Evolutionary conservation across 2,888 invertebrate genomes (phyloP), one percentile per base, ranked within the genome.

Genomic region (Eilema sororculum): DNA sequence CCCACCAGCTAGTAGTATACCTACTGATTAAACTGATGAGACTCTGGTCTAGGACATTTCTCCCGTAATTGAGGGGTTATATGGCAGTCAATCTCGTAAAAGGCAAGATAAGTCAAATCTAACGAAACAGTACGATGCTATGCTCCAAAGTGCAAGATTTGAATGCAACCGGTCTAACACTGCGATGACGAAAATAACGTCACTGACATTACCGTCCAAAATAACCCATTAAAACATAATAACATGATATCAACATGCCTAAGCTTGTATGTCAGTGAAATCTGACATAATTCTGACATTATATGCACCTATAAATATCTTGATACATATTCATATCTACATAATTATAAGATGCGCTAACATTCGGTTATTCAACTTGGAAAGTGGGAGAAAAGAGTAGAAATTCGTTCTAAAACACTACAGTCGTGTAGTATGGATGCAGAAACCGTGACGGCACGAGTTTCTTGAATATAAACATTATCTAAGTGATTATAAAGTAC

Each of bases 371-470:
- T 94, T 94, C 93, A 94, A 94, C 93, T 87, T 91, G 86, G 93
- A 94, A 93, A 94, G 93, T 88, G 87, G 86, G 92, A 93, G 93
- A 94, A 93, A 93, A 91, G 91, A 78, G 87, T 92, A 92, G 93
- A 93, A 91, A 93, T 91, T 92, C 90, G 86, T 90, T 85, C 76
- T 69, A 65, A 77, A 89, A 88, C 82, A 83, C 84, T 81, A 85
- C 83, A 88, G 89, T 87, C 88, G 88, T 87, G 88, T 86, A 82
- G 87, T 86, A 88, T 87, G 85, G 75, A 80, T 83, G 80, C 75
- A 84, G 65, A 78, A 71, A 85, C 85, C 89, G 89, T 90, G 85
- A 90, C 90, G 83, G 33, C 46, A 63, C n/a, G 63, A 56, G 71
- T 67, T 79, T 78, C 69, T 73, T 76, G 62, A 78, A 71, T 75